These are phyloP conservation scores for Microcaecilia unicolor DNA, from an alignment of 2,797 vertebrate genomes.

Conservation along the genomic window DNA sequence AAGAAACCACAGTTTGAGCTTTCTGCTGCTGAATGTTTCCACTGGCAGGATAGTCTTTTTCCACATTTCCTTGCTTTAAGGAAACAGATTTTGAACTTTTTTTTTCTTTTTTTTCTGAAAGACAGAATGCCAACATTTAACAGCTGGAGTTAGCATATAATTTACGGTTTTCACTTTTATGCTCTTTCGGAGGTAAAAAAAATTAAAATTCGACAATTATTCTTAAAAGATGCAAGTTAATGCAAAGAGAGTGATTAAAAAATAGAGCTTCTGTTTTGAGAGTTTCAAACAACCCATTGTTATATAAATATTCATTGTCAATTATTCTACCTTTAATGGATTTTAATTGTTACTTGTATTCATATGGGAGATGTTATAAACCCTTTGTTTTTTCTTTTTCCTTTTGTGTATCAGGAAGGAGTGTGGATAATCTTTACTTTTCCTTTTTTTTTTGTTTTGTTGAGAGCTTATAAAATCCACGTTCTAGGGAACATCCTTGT, in stretches of 20 bases:
- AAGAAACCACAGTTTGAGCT: slow-evolving; percentile 77
- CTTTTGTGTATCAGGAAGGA: slow-evolving; percentile 24
- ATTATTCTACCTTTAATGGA: slow-evolving; percentile 39
- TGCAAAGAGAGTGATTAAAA: slow-evolving; percentile 35
- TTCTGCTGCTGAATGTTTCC: slow-evolving; percentile 69
- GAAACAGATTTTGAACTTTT: slow-evolving; percentile 93
- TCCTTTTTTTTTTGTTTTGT: slow-evolving; percentile 3
- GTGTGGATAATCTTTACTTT: slow-evolving; percentile 9
- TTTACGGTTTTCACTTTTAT: slow-evolving; percentile 57
- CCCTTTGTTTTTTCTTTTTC: slow-evolving; percentile 28
- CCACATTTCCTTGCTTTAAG: slow-evolving; percentile 89
- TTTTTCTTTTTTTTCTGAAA: slow-evolving; percentile 53
- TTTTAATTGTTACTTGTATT: slow-evolving; percentile 44
- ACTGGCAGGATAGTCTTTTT: slow-evolving; percentile 85
- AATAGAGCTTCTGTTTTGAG: slow-evolving; percentile 23
- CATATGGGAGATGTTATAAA: slow-evolving; percentile 23
- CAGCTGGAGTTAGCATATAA: slow-evolving; percentile 63
- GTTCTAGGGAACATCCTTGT: neutral
- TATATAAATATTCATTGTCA: slow-evolving; percentile 47
- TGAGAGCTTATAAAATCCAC: slow-evolving; percentile 7
- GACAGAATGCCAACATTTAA: slow-evolving; percentile 62
- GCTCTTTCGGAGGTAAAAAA: slow-evolving; percentile 32
- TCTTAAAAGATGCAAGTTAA: slow-evolving; percentile 27
- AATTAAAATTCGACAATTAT: slow-evolving; percentile 41
- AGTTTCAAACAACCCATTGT: slow-evolving; percentile 37